Base-by-base conservation (phyloP, 2,113 vertebrate genomes). In the Picathartes gymnocephalus region DNA sequence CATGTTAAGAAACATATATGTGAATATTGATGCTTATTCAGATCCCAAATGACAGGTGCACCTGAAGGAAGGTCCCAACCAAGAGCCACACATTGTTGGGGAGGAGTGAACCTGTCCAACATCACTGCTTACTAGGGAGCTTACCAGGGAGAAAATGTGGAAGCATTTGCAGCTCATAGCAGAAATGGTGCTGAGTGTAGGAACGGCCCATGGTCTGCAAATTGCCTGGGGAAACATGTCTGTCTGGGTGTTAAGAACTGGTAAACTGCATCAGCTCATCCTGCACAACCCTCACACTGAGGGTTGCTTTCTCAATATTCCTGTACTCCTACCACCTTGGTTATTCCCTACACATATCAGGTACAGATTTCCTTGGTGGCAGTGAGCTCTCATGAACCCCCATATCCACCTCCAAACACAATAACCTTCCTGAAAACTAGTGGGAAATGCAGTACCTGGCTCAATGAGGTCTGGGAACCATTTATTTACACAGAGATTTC, bases 401-500 rank as follows among this genome's bases (percentile, higher is more conserved):
- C 28, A 25, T 11, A 39, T 21, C 10, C 15, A 23, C 20, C 64
- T 83, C 37, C 45, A 73, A 78, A 81, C 25, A 54, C 2, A 13
- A 6, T 10, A 57, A 58, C 8, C 39, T 54, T 19, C 24, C 47
- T 0, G 0, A 50, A 81, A 81, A 23, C 14, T 7, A 39, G 8
- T 17, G 61, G 16, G 37, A 71, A 86, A 60, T 17, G 12, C n/a
- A 37, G 8, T 30, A 45, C 37, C 33, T 48, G n/a, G 31, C 24
- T 35, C 4, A 1, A 6, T 0, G 0, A 82, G 30, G 25, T 28
- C 45, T 83, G 50, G 9, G 31, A 13, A 57, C 10, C 48, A 17
- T 45, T 82, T 53, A 50, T 65, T 64, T 42, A 62, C 42, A 19
- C 2, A 2, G 37, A 65, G 79, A 64, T 47, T 71, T 93, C 64